Base-by-base conservation (phyloP, 2,113 vertebrate genomes). In the Platichthys stellatus region DNA sequence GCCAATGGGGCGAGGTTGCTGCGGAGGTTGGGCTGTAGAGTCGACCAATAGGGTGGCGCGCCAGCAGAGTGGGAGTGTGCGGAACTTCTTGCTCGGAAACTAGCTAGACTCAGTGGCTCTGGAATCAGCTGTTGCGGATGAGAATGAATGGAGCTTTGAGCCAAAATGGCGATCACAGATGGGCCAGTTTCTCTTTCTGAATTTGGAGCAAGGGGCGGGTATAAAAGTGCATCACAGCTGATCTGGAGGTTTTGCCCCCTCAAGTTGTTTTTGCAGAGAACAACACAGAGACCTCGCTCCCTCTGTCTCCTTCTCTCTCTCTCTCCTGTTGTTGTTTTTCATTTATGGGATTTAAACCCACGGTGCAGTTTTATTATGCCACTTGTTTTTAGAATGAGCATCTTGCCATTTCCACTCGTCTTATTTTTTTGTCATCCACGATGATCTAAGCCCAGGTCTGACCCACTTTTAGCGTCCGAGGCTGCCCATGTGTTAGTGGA, bases 221-320 rank as follows among this genome's bases (percentile, higher is more conserved):
- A 81, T 43, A 43, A 45, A 91, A 72, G 87, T 74, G 89, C 93
- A 94, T 92, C 93, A 91, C 94, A 95, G 94, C 94, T 94, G 94
- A 94, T 94, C 88, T 78, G 72, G 78, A 92, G 83, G 72, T 67
- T 69, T 72, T 69, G 88, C 84, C 90, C 88, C 79, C 83, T 81
- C 84, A 90, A 93, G 87, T 94, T 94, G 90, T 93, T 95, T 93
- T 93, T 63, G 88, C 91, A 87, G 87, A 90, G 86, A 93, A 77
- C 90, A 85, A 87, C 68, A 67, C 59, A 68, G 84, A 72, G 72
- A 85, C 56, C 80, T 78, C 79, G 82, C 72, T 89, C 70, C 85
- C 53, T 31, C 70, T 84, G 21, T 23, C 10, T 24, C 18, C n/a
- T 86, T 72, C 76, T 88, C 86, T 74, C 70, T 74, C 70, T 59